Evolutionary conservation across 2,888 invertebrate genomes (phyloP).

Genomic region (Chloromyia formosa): DNA sequence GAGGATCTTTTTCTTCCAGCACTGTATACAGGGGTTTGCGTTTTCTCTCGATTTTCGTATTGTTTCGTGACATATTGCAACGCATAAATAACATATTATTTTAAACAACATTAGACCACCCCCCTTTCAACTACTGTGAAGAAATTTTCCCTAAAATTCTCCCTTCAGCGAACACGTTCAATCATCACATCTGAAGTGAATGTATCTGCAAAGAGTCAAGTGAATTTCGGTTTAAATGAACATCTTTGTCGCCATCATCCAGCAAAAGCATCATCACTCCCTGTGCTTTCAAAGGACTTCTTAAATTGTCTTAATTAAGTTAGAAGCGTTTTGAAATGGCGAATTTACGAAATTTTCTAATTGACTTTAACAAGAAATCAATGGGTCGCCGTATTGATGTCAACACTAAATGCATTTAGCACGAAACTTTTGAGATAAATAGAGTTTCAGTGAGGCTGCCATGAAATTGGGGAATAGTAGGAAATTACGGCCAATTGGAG

Average conservation of each 20-base stretch:
- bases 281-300: slow-evolving; percentile 39
- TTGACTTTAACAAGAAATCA: slow-evolving; percentile 38
- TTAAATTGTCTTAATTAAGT: slow-evolving; percentile 47
- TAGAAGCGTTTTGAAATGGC: slow-evolving; percentile 28
- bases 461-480: too few relatives aligned
- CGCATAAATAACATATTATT: too few relatives aligned
- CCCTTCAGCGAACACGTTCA: too few relatives aligned
- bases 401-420: slow-evolving; percentile 22
- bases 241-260: slow-evolving; percentile 6
- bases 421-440: neutral
- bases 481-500: too few relatives aligned
- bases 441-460: neutral
- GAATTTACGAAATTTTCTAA: slow-evolving; percentile 46
- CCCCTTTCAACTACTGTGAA: too few relatives aligned
- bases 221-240: neutral
- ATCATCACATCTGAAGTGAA: too few relatives aligned
- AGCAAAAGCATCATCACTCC: slow-evolving; percentile 7
- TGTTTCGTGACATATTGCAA: too few relatives aligned
- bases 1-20: too few relatives aligned
- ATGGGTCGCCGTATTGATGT: slow-evolving; percentile 6
- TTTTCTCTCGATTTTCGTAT: too few relatives aligned
- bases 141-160: too few relatives aligned
- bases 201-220: neutral
- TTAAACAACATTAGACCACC: too few relatives aligned
- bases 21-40: too few relatives aligned